Evolutionary conservation across 2,113 vertebrate genomes (phyloP), one percentile per base, ranked within the genome.

Genomic region (Otolemur garnettii): DNA sequence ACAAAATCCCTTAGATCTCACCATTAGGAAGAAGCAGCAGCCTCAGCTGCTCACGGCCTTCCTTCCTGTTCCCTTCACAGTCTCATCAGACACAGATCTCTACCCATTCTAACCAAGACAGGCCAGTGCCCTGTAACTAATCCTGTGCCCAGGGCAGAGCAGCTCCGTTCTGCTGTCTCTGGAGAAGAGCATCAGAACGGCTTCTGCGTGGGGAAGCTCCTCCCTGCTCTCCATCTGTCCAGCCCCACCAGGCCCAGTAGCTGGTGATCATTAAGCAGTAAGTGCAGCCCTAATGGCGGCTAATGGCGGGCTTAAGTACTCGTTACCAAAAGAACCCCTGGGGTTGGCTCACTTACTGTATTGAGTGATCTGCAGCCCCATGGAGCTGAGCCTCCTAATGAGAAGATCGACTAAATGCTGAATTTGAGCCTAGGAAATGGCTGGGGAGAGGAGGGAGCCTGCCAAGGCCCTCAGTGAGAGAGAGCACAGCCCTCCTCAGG

Each of bases 291-390:
- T 95, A 87, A 96, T 84, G 21, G 80, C 50, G 38, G 92, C 42
- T 96, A 94, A 96, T 64, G 82, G 86, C 2, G 19, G 57, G 78
- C 91, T 96, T 90, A 96, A 97, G 74, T 22, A 90, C 78, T 96
- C n/a, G 1, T 91, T 97, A 91, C 97, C 10, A 2, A 81, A 91
- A 84, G 83, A 96, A 93, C 87, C 92, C 94, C 95, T 85, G 77
- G 80, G 90, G 95, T 80, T 95, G 93, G 88, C 96, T 98, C 93
- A 89, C 96, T 97, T 79, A 81, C 87, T 35, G 59, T 96, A 96
- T 90, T 33, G 75, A 97, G 80, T 95, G 95, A 95, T 97, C 95
- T 82, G 75, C 2, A 8, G 88, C 87, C 90, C 85, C 90, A 96
- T 4, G 18, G 87, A 96, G 92, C 55, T 0, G 8, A 9, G 89